Evolutionary conservation across 2,113 vertebrate species (phyloP).

Genomic region (Poeciliopsis turrubarensis): DNA sequence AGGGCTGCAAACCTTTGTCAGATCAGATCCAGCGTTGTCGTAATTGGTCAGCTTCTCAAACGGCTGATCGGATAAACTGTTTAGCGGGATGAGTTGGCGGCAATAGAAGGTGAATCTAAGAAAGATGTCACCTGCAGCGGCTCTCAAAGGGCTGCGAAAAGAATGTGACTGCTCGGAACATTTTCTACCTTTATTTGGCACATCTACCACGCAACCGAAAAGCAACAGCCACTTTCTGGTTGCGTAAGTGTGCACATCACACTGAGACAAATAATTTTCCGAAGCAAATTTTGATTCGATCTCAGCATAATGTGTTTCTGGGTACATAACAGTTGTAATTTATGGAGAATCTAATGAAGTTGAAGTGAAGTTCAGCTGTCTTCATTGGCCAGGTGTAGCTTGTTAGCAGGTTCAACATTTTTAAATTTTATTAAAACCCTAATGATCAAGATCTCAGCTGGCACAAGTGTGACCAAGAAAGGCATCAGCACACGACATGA

Average conservation of each 20-base stretch:
- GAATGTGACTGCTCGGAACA: too few species aligned
- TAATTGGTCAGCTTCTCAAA: background rate
- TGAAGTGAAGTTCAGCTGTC: background rate
- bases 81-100: too few species aligned
- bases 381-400: too few species aligned
- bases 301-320: background rate
- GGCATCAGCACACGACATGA: too few species aligned
- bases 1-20: constrained; percentile 6
- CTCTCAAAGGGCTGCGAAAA: background rate
- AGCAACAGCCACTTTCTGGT: too few species aligned
- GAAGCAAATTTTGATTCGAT: background rate
- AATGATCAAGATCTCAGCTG: too few species aligned
- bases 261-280: background rate
- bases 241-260: background rate
- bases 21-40: background rate
- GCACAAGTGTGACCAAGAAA: too few species aligned
- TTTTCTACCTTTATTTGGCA: background rate
- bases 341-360: background rate
- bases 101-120: background rate
- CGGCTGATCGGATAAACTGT: too few species aligned
- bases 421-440: too few species aligned
- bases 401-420: too few species aligned
- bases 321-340: background rate
- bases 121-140: background rate
- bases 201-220: background rate